Evolutionary conservation across 1,140 invertebrate genomes (phyloP), one percentile per base, ranked within the genome.

Genomic region (Octopus bimaculoides): DNA sequence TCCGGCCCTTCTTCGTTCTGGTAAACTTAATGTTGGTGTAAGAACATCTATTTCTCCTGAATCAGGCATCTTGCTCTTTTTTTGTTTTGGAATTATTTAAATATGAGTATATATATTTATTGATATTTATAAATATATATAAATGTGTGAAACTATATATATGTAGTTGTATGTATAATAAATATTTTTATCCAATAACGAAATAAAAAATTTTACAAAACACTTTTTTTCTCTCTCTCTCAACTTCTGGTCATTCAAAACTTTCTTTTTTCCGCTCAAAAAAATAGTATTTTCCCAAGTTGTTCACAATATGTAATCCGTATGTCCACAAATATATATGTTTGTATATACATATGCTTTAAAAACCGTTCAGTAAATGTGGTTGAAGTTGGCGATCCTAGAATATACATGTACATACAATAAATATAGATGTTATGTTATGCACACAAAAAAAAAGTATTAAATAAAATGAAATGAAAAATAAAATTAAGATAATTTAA

Each of bases 1-100:
- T 7, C 82, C 83, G 56, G 85, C 75, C 54, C 83, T 82, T 74
- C 85, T 61, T 76, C 85, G 79, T 61, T 83, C 83, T 17, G 82
- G 81, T 10, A 82, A 75, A 56, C 78, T 79, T 52, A 85, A 75
- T 61, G 79, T 81, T 52, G 82, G 52, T 76, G 83, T 82, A 6
- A 83, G 55, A 26, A 81, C 54, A 52, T 75, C 74, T 52, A 75
- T 75, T 53, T 75, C 17, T 14, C 74, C 74, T 5, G 74, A 75
- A 53, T 75, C 74, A 9, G 74, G 74, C 74, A 75, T 75, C 20
- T 52, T 52, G 52, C 5, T 75, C 12, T 69, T 69, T 71, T 17
- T 61, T 75, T 1, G 9, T 52, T 75, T 75, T 53, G 74, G 14
- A 14, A 12, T 53, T 75, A 17, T 10, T 14, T 20, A 20, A 74